Conservation (phyloP, 2,113 vertebrate genomes). For the Epinephelus lanceolatus region DNA sequence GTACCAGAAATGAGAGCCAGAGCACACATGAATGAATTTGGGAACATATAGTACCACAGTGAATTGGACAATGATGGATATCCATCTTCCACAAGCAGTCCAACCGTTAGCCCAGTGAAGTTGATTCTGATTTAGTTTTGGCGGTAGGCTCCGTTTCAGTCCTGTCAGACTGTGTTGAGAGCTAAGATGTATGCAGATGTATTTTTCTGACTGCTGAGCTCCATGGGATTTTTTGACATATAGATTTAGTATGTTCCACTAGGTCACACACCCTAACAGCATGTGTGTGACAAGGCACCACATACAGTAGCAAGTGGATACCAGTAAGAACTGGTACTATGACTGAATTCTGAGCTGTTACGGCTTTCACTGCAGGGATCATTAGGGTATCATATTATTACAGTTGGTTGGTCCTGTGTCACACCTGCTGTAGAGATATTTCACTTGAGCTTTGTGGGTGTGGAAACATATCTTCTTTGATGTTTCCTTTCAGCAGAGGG, state of each 20-base stretch:
- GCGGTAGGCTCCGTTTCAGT: no score
- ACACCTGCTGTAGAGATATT: not conserved
- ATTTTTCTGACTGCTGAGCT: no score
- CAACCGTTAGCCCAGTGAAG: no score
- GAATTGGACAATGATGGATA: no score
- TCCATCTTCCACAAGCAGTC: no score
- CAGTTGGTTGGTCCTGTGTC: not conserved
- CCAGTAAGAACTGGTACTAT: not conserved
- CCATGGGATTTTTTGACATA: not conserved
- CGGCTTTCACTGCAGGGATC: not conserved
- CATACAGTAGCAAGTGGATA: not conserved
- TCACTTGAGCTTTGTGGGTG: not conserved
- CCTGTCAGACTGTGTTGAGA: no score
- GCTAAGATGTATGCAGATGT: no score
- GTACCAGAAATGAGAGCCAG: no score
- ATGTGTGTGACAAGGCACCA: not conserved
- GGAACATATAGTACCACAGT: no score
- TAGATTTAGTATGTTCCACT: not conserved
- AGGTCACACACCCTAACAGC: not conserved
- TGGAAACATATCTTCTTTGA: not conserved
- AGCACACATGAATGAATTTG: no score
- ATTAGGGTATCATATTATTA: not conserved
- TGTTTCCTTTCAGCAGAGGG: not conserved
- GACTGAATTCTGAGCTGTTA: not conserved
- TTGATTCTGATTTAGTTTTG: no score